Base-by-base conservation (phyloP, 2,888 invertebrate species). In the Drosophila hamatofila region DNA sequence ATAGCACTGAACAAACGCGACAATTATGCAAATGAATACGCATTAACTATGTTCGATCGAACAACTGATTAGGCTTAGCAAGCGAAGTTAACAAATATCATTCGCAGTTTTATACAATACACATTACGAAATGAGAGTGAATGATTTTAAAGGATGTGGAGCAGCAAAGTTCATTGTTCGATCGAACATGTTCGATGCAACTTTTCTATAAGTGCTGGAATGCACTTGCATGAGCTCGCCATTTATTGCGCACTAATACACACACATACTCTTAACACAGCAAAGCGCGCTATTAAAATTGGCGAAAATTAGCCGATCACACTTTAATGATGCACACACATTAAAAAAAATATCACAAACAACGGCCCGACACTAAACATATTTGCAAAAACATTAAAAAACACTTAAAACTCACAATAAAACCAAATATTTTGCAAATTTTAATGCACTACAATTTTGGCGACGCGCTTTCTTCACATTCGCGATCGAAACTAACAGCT, bases 41-140 rank as follows among this genome's bases (percentile, higher is more conserved):
- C 21, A 14, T 1, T 18, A 51, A 33, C 14, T 51, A 14, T 30
- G 49, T 21, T 51, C 33, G 49, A 51, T 51, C 49, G 49, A 51
- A 14, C 33, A 21, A 3, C 14, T 7, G 21, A 3, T 6, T n/a
- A 2, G n/a, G 14, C 30, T 12, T 18, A 33, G 14, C 30, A 3
- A 33, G 14, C 11, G 0, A 30, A 12, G 2, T 18, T 12, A 3
- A 5, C 30, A 30, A 30, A 49, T 49, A 49, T 49, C 48, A 49
- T 49, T 49, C 27, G 27, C 9, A 27, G 2, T 27, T 27, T 2
- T 27, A 27, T 8, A n/a, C n/a, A n/a, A n/a, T n/a, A n/a, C n/a
- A n/a, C n/a, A n/a, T n/a, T n/a, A n/a, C n/a, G n/a, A n/a, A n/a
- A n/a, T 25, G 25, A 25, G 5, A 3, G 25, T 27, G 16, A 25